Evolutionary conservation across 2,113 vertebrate species (phyloP).

Genomic region (Chamaetylas fuelleborni): DNA sequence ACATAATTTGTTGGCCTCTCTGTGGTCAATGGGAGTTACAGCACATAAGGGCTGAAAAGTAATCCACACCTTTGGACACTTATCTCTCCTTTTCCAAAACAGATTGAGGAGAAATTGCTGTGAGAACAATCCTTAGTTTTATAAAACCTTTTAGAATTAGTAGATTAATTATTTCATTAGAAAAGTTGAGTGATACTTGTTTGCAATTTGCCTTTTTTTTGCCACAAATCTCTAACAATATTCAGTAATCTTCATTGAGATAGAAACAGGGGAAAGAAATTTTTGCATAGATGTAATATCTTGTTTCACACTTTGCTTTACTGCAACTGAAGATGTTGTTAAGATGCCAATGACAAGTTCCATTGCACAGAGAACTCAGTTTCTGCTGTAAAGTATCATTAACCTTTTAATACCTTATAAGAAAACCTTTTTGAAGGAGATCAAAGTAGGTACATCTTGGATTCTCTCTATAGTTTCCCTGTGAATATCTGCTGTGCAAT

Average conservation of each 20-base stretch:
- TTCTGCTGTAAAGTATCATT: neutral
- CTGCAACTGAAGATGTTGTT: neutral
- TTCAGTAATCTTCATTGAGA: neutral
- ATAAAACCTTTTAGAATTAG: neutral
- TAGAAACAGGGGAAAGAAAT: neutral
- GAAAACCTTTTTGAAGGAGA: neutral
- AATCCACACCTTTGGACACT: neutral
- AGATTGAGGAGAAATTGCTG: neutral
- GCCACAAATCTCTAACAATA: neutral
- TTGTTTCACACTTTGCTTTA: neutral
- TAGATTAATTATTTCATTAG: neutral
- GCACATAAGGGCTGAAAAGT: neutral
- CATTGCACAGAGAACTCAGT: neutral
- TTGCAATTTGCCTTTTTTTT: neutral
- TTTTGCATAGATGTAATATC: neutral
- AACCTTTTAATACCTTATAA: neutral
- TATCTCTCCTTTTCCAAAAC: neutral
- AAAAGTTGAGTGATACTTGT: neutral
- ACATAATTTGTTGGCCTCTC: neutral
- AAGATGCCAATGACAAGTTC: neutral
- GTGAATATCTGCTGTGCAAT: neutral
- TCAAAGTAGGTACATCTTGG: neutral
- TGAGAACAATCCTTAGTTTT: neutral
- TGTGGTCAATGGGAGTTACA: neutral
- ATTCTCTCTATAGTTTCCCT: neutral